Evolutionary conservation across 2,113 vertebrate genomes (phyloP).

Genomic region (Petroica traversi): DNA sequence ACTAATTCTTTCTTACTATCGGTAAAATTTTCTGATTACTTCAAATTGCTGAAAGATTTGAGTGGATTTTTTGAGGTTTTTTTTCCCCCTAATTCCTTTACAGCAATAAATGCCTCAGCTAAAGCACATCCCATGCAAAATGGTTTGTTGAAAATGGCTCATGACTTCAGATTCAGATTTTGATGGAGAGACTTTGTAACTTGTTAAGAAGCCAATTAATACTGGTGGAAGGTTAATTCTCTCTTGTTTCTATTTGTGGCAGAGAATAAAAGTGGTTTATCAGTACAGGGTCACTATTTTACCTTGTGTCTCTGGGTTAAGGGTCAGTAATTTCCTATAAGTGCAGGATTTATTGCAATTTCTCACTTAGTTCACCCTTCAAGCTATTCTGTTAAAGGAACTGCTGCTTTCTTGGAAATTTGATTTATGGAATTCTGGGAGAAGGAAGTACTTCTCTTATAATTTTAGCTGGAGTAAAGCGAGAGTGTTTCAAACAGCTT

Average conservation of each 20-base stretch:
- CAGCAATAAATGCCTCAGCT: not conserved
- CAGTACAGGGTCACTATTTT: not conserved
- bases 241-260: not conserved
- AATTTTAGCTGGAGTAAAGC: not conserved
- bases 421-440: not conserved
- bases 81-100: not conserved
- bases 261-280: not conserved
- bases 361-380: not conserved
- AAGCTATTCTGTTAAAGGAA: not conserved
- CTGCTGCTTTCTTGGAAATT: not conserved
- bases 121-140: not conserved
- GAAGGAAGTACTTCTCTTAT: not conserved
- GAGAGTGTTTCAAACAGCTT: not conserved
- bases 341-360: not conserved
- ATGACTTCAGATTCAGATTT: not conserved
- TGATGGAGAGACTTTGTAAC: not conserved
- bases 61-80: rapidly evolving
- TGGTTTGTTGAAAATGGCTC: not conserved
- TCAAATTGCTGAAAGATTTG: not conserved
- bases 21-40: not conserved
- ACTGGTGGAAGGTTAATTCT: not conserved
- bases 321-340: not conserved
- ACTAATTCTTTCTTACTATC: not conserved
- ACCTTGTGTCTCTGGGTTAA: not conserved
- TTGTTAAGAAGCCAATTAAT: not conserved